Evolutionary conservation across 2,797 vertebrate species (phyloP).

Genomic region (Tinamus major): DNA sequence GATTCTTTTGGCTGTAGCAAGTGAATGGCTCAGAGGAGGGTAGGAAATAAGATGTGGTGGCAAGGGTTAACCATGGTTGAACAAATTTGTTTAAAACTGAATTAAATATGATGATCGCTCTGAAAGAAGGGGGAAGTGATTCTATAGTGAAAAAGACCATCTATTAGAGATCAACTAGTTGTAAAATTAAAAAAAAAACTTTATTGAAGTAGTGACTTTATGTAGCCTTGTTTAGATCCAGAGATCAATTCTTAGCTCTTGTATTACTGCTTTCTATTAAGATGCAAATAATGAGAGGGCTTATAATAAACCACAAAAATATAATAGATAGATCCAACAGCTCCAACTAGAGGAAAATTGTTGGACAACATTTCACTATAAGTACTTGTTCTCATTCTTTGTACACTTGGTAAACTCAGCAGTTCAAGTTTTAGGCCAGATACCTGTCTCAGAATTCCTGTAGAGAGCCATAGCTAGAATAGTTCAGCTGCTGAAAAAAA

Average conservation of each 20-base stretch:
- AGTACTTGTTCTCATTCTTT: not conserved
- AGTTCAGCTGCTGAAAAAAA: not conserved
- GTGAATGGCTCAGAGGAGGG: not conserved
- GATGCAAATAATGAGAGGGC: not conserved
- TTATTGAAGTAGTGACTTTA: not conserved
- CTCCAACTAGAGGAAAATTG: not conserved
- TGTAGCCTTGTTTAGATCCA: not conserved
- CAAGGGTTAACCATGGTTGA: not conserved
- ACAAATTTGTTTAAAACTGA: not conserved
- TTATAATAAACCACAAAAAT: not conserved
- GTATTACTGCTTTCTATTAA: not conserved
- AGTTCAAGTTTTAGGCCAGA: not conserved
- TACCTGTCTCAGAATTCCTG: not conserved
- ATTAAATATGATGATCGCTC: conserved; percentile 11
- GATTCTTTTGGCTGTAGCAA: not conserved
- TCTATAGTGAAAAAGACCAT: conserved; percentile 40
- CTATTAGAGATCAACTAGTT: not conserved
- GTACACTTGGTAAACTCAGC: not conserved
- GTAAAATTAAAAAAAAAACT: not conserved
- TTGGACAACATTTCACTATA: not conserved
- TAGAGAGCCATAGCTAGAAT: not conserved
- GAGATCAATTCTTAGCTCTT: not conserved
- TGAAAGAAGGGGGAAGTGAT: conserved; percentile 20
- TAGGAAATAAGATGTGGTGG: not conserved
- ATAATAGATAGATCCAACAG: not conserved